These are phyloP conservation scores for Riptortus pedestris DNA, from an alignment of 1,140 invertebrate species.

Conservation along the genomic window DNA sequence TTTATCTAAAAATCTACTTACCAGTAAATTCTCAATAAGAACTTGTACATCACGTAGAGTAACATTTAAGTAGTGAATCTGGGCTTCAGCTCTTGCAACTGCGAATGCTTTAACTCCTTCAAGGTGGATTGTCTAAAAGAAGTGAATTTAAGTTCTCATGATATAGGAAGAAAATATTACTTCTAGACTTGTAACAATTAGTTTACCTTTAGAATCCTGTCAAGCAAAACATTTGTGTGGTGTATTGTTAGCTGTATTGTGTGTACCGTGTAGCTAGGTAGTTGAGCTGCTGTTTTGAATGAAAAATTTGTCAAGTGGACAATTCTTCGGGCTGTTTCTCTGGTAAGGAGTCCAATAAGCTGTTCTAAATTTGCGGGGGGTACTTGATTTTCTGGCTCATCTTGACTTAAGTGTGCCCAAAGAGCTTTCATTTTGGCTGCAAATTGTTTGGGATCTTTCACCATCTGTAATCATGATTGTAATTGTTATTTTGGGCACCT, in stretches of 20 bases:
- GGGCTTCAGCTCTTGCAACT: constrained; percentile 2
- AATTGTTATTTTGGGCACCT: background rate
- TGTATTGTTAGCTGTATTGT: constrained; percentile 14
- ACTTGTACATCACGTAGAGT: background rate
- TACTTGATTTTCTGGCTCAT: constrained; percentile 72
- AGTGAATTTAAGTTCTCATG: background rate
- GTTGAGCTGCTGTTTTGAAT: background rate
- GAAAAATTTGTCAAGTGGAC: constrained; percentile 63
- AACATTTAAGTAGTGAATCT: background rate
- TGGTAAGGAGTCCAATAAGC: constrained; percentile 55
- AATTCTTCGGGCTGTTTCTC: constrained; percentile 59
- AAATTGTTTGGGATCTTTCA: constrained; percentile 63
- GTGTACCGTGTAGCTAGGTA: constrained; percentile 21
- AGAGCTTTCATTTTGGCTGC: constrained; percentile 57
- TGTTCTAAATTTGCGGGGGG: constrained; percentile 63
- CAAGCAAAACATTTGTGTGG: constrained; percentile 11
- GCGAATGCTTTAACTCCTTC: constrained; percentile 25
- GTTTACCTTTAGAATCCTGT: constrained; percentile 28
- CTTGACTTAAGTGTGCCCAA: constrained; percentile 55
- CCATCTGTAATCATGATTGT: constrained; percentile 49
- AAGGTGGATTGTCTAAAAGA: constrained; percentile 24
- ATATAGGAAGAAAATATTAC: background rate
- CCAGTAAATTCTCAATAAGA: background rate
- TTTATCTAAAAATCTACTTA: no score
- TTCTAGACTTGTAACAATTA: background rate